These are phyloP conservation scores for Campylorhamphus procurvoides DNA, from an alignment of 2,113 vertebrate genomes.

Conservation along the genomic window DNA sequence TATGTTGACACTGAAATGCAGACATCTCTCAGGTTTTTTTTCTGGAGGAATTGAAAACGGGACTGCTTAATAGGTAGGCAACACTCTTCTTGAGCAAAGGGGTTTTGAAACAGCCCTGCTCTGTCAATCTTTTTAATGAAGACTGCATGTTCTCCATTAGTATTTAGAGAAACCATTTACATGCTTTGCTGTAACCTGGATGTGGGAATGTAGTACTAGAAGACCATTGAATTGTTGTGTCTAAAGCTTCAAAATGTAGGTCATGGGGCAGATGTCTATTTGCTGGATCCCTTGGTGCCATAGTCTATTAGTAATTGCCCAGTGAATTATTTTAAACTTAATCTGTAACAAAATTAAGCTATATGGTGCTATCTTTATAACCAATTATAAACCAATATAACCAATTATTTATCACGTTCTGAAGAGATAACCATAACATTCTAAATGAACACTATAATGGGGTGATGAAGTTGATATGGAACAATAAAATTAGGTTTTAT, in stretches of 20 bases:
- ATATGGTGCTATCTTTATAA: neutral
- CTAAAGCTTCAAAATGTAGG: neutral
- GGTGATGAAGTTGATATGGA: neutral
- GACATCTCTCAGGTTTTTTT: accelerated
- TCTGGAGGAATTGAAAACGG: neutral
- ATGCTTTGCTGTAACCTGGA: neutral
- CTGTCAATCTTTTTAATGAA: neutral
- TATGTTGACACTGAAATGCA: neutral
- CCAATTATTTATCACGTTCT: neutral
- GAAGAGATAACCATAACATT: neutral
- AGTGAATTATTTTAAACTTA: neutral
- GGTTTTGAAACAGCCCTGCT: neutral
- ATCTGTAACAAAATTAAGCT: neutral
- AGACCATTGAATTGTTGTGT: accelerated
- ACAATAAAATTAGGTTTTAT: neutral
- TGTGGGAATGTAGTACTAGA: neutral
- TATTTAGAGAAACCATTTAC: neutral
- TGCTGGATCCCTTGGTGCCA: neutral
- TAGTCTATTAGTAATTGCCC: neutral
- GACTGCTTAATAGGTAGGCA: neutral
- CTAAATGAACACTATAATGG: neutral
- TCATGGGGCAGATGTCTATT: neutral
- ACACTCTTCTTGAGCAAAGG: neutral
- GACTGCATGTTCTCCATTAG: accelerated
- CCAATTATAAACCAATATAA: neutral